Base-by-base conservation (phyloP, 1,140 invertebrate genomes). In the Druon quercuslanigerum region DNA sequence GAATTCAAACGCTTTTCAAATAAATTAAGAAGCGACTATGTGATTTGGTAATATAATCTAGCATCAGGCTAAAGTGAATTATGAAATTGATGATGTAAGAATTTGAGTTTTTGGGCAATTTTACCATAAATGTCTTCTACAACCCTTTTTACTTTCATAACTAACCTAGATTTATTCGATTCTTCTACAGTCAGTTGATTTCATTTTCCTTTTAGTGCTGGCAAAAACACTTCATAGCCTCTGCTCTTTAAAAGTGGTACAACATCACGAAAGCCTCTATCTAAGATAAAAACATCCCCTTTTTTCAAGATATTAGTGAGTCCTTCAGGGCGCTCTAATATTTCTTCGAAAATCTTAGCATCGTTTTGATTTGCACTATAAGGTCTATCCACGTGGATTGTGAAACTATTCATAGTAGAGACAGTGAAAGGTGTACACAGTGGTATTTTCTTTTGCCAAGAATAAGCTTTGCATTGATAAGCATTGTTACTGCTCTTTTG, bases 81-180 rank as follows among this genome's bases (percentile, higher is more conserved):
- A n/a, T n/a, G n/a, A n/a, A n/a, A n/a, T n/a, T n/a, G n/a, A n/a
- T n/a, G n/a, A n/a, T n/a, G n/a, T n/a, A n/a, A n/a, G n/a, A n/a
- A n/a, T n/a, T n/a, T n/a, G n/a, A n/a, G n/a, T n/a, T n/a, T n/a
- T n/a, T n/a, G n/a, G n/a, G n/a, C n/a, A n/a, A n/a, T n/a, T n/a
- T n/a, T n/a, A n/a, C n/a, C n/a, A n/a, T n/a, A n/a, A n/a, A n/a
- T n/a, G n/a, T n/a, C n/a, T n/a, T 91, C 88, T 14, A 91, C 85
- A 9, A 83, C 82, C 88, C 87, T 90, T 46, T 86, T 77, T 60
- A 88, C 70, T 85, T 88, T 89, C 12, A 84, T 91, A 0, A 90
- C 85, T 13, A 76, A 77, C 13, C 87, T 78, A 16, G 87, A 89
- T 40, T 79, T 54, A 76, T 90, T 89, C 11, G 86, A 85, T 82